Evolutionary conservation across 2,113 vertebrate species (phyloP), one percentile per base, ranked within the genome.

Genomic region (Apus apus): DNA sequence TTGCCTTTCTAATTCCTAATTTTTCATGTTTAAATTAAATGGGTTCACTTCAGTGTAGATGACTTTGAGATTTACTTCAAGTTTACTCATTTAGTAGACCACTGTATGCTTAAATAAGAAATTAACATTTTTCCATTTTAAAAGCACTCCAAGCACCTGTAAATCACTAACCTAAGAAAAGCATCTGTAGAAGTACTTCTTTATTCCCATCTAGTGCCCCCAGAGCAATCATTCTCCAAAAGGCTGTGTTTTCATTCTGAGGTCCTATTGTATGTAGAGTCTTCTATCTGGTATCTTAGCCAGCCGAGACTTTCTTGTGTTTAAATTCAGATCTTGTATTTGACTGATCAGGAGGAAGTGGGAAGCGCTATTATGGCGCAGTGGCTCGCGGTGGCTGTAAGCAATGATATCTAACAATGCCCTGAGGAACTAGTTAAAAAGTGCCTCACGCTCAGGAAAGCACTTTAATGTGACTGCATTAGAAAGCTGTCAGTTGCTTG

Each of bases 331-430:
- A 97, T 97, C 98, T 98, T 97, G 98, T 98, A 45, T 97, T 92
- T 96, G 96, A 97, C 97, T 98, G 98, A 98, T 98, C 97, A 97
- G 98, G 97, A 98, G 98, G 97, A 98, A 98, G 97, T 96, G 98
- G 98, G 98, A 98, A 98, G 98, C 96, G 62, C 98, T 98, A 98
- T 98, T 97, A 95, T 71, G 88, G 98, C 97, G 57, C 95, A 75
- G 80, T 51, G 94, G 96, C 98, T 98, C 98, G 43, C 97, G 94
- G 97, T 97, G 98, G 97, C 98, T 98, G 98, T 98, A 98, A 98
- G 98, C 98, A 98, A 98, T 99, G 98, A 99, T 99, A 98, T 98
- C 98, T 99, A 99, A 99, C 98, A 98, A 98, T 98, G 98, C 99
- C 99, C 98, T 50, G 66, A 98, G 98, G 99, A 99, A 98, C 98